These are phyloP conservation scores for Sibirionetta formosa DNA, from an alignment of 2,797 vertebrate species.

Conservation along the genomic window DNA sequence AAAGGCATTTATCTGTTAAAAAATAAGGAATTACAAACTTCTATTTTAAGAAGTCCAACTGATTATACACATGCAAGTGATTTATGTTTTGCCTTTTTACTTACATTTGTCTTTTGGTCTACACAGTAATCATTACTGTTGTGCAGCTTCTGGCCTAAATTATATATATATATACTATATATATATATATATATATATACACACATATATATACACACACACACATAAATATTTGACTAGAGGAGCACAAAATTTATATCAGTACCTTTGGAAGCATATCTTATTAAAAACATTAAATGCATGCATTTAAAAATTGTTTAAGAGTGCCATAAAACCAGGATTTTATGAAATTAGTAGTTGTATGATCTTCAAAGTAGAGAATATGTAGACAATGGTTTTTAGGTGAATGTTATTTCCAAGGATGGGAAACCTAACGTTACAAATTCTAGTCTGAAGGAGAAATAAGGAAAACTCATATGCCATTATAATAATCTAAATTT, in stretches of 20 bases:
- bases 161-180: rapidly evolving
- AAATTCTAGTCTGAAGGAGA: background rate
- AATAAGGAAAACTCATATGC: background rate
- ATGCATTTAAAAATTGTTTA: background rate
- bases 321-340: background rate
- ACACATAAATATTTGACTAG: background rate
- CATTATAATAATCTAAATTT: background rate
- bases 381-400: background rate
- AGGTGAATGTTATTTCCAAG: background rate
- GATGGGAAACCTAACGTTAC: background rate
- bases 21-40: background rate
- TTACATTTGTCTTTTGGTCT: background rate
- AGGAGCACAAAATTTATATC: background rate
- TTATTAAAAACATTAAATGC: background rate
- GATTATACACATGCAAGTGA: rapidly evolving
- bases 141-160: background rate
- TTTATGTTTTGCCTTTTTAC: background rate
- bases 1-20: background rate
- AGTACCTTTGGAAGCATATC: background rate
- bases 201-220: too few species aligned
- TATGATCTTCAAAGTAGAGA: background rate
- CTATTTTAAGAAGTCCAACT: background rate
- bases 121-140: background rate
- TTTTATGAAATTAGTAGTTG: background rate
- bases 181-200: too few species aligned